These are phyloP conservation scores for Varecia variegata DNA, from an alignment of 2,797 vertebrate species.

Conservation along the genomic window DNA sequence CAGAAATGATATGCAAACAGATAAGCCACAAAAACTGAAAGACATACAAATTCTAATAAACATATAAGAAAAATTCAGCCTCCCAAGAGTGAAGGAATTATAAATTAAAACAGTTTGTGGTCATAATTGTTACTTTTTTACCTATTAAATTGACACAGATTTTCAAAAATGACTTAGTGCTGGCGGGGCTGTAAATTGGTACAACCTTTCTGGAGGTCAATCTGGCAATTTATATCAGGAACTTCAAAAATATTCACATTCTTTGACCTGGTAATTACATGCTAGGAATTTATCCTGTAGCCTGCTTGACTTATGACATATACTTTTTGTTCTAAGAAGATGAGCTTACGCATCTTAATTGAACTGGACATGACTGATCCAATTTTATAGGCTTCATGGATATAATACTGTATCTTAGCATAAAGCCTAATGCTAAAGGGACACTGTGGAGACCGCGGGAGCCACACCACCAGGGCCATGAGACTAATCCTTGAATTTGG, in stretches of 20 bases:
- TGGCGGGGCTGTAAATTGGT: background rate
- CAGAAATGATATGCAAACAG: background rate
- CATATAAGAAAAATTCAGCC: background rate
- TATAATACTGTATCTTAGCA: background rate
- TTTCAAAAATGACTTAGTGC: constrained; percentile 29
- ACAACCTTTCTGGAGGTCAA: background rate
- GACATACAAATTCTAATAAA: background rate
- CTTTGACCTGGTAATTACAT: background rate
- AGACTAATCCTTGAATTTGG: background rate
- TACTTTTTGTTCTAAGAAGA: background rate
- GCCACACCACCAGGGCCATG: background rate
- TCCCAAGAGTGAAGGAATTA: background rate
- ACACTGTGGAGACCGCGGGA: background rate
- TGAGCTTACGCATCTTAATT: background rate
- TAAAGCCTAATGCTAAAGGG: background rate
- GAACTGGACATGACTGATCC: background rate
- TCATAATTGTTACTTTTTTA: constrained; percentile 32
- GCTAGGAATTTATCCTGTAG: background rate
- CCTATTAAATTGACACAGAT: background rate
- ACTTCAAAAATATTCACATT: constrained; percentile 37
- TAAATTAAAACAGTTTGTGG: constrained; percentile 24
- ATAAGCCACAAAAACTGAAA: background rate
- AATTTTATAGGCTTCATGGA: background rate
- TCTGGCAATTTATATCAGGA: background rate
- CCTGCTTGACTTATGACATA: background rate